Conservation (phyloP, 2,888 invertebrate genomes). For the Ceramica pisi region DNA sequence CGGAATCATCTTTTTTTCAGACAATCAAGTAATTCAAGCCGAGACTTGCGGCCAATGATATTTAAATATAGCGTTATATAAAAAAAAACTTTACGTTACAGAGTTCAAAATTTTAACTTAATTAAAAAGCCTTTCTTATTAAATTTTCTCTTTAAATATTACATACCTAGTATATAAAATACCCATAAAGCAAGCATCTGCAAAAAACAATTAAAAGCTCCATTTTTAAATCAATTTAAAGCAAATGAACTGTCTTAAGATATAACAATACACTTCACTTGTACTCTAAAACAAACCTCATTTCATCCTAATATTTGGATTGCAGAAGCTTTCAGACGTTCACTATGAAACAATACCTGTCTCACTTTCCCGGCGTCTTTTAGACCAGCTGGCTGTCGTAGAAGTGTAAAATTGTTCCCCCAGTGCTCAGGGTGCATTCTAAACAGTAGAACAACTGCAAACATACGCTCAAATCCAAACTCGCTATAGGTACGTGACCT, state of each 20-base stretch:
- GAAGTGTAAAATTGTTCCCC: constrained; percentile 21
- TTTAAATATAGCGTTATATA: no score
- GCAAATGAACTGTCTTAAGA: background rate
- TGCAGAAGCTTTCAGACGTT: constrained; percentile 11
- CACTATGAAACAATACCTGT: constrained; percentile 45
- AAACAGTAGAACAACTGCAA: constrained; percentile 22
- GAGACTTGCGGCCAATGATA: no score
- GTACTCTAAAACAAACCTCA: background rate
- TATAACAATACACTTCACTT: background rate
- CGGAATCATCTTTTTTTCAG: no score
- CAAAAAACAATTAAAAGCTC: background rate
- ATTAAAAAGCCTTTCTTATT: no score
- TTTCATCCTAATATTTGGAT: constrained; percentile 4
- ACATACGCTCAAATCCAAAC: background rate
- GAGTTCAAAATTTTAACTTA: no score
- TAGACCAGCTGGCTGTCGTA: constrained; percentile 31
- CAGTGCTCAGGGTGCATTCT: background rate
- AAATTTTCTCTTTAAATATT: no score
- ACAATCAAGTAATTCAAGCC: no score
- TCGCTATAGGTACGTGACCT: no score
- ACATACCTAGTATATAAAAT: no score
- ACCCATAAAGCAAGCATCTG: no score
- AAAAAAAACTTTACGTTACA: no score
- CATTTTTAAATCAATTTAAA: background rate
- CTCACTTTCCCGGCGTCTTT: constrained; percentile 29